phyloP scores from a whole-genome alignment of 2,113 vertebrate genomes.

The Pedetes capensis region DNA sequence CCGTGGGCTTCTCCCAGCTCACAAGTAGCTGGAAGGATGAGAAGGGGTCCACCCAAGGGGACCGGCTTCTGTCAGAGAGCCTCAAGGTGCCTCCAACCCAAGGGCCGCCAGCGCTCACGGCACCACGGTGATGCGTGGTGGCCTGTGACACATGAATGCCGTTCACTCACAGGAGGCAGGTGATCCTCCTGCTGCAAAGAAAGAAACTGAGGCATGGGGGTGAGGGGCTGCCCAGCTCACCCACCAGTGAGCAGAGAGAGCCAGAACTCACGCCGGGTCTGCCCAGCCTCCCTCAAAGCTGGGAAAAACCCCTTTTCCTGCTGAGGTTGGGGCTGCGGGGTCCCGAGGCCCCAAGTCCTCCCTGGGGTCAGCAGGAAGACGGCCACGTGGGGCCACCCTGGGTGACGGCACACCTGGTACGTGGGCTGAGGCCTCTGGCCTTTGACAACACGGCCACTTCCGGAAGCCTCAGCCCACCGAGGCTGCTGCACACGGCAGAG shows the following conservation, averaged over 20 bases:
- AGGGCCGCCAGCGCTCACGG: accelerated
- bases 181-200: not conserved
- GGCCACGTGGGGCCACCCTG: not conserved
- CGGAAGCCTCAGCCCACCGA: too few relatives aligned
- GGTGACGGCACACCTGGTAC: not conserved
- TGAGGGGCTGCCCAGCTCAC: accelerated
- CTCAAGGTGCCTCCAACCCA: accelerated
- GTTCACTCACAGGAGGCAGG: not conserved
- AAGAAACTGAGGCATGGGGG: not conserved
- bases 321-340: not conserved
- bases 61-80: not conserved
- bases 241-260: not conserved
- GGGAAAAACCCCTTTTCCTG: not conserved
- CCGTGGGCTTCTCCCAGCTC: not conserved
- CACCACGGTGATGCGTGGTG: accelerated
- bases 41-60: too few relatives aligned
- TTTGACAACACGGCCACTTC: not conserved
- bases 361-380: not conserved
- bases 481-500: not conserved
- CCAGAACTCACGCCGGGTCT: not conserved
- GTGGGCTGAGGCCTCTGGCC: not conserved
- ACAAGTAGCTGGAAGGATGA: not conserved
- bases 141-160: accelerated
- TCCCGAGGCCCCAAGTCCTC: too few relatives aligned
- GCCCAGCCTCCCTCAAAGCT: not conserved